Conservation (phyloP, 2,797 vertebrate genomes). For the Hephaestus fuliginosus region DNA sequence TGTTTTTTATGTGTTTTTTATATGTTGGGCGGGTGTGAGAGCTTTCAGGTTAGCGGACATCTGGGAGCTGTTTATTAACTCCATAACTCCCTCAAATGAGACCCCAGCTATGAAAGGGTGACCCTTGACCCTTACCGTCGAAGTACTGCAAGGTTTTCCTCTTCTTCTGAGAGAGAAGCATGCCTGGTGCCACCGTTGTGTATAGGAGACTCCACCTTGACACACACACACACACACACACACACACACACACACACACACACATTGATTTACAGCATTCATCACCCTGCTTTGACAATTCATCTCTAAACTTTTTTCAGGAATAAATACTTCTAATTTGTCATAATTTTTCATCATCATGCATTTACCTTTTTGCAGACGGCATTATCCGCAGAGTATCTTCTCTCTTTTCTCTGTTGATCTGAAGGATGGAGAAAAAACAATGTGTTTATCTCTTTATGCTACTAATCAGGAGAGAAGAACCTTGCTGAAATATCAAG, state of each 20-base stretch:
- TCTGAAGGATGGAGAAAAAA: conserved; percentile 58
- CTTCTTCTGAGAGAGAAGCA: conserved; percentile 91
- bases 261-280: too few species aligned
- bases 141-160: conserved; percentile 94
- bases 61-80: too few species aligned
- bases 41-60: neutral
- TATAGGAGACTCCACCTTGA: conserved; percentile 87
- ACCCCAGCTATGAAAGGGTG: neutral
- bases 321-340: neutral
- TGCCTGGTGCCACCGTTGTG: conserved; percentile 85
- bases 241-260: conserved; percentile 19
- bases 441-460: neutral
- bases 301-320: neutral
- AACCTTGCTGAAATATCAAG: neutral
- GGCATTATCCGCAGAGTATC: conserved; percentile 81
- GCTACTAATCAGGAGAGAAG: neutral
- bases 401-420: conserved; percentile 81
- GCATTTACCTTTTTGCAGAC: conserved; percentile 85
- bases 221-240: conserved; percentile 9
- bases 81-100: neutral
- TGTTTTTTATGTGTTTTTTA: too few species aligned
- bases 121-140: conserved; percentile 86
- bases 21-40: neutral
- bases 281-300: neutral
- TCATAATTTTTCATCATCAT: too few species aligned